A percentile compares a stretch with the other conserved stretches of the same genome.
phyloP scores from a whole-genome alignment of 2,888 invertebrate genomes.

The Dryobotodes eremita region DNA sequence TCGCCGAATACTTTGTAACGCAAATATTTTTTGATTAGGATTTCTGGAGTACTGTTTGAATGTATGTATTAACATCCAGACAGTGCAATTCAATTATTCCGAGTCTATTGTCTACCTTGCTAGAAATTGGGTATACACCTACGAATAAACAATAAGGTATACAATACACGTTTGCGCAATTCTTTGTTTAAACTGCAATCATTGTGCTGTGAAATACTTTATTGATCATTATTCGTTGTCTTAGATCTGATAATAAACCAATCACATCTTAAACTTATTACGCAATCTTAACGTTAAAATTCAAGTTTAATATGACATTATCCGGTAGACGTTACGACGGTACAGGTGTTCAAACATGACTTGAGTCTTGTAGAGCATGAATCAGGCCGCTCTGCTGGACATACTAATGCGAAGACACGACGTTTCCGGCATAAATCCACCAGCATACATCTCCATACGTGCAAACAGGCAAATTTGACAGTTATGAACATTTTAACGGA shows the following conservation, averaged over 20 bases:
- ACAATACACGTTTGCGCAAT: too few relatives aligned
- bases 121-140: background rate
- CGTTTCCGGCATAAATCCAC: conserved; percentile 82
- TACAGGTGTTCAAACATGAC: conserved; percentile 74
- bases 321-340: conserved; percentile 52
- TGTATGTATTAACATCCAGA: conserved; percentile 17
- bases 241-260: background rate
- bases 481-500: conserved; percentile 78
- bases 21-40: conserved; percentile 59
- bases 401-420: conserved; percentile 79
- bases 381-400: conserved; percentile 72
- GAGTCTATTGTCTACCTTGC: background rate
- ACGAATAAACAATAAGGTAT: too few relatives aligned
- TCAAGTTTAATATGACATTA: conserved; percentile 36
- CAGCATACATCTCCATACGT: conserved; percentile 68
- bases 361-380: conserved; percentile 73
- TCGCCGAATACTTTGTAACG: conserved; percentile 73
- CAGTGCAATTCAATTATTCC: background rate
- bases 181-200: background rate
- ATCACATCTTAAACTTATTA: conserved; percentile 17
- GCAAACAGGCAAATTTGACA: conserved; percentile 79
- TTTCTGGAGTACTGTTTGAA: conserved; percentile 42
- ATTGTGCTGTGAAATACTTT: background rate
- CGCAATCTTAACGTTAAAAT: conserved; percentile 17
- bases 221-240: background rate